phyloP scores from a whole-genome alignment of 2,888 invertebrate species.

The Azorinus chamasolen region DNA sequence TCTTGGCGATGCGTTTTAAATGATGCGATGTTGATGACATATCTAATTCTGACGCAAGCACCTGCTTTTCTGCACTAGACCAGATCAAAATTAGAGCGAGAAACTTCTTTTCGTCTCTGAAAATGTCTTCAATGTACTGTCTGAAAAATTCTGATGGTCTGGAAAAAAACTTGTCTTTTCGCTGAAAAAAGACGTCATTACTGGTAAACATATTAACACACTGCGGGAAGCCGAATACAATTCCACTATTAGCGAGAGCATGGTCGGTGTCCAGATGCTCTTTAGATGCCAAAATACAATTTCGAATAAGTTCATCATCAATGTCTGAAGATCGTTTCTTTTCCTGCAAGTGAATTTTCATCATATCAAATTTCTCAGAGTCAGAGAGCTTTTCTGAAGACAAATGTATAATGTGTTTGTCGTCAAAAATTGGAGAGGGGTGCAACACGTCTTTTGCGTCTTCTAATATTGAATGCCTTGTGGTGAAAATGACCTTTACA shows the following conservation, averaged over 20 bases:
- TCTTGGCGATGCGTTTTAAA: conserved; percentile 3
- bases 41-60: conserved; percentile 15
- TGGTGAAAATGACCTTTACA: conserved; percentile 36
- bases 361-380: too few relatives aligned
- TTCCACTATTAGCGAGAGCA: too few relatives aligned
- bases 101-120: conserved; percentile 39
- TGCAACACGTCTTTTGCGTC: conserved; percentile 25
- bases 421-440: conserved; percentile 18
- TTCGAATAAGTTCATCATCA: too few relatives aligned
- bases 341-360: too few relatives aligned
- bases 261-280: too few relatives aligned
- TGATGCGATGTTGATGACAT: conserved; percentile 7
- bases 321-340: too few relatives aligned
- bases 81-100: conserved; percentile 43
- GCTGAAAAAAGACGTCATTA: conserved; percentile 29
- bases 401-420: conserved; percentile 27
- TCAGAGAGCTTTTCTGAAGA: conserved; percentile 39
- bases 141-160: conserved; percentile 44
- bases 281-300: too few relatives aligned
- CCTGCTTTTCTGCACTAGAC: conserved; percentile 17
- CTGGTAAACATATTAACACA: conserved; percentile 40
- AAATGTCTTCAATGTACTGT: conserved; percentile 33
- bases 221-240: conserved; percentile 51
- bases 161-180: conserved; percentile 19
- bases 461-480: conserved; percentile 46